phyloP scores from a whole-genome alignment of 2,797 vertebrate species.

The Onychomys arenicola region DNA sequence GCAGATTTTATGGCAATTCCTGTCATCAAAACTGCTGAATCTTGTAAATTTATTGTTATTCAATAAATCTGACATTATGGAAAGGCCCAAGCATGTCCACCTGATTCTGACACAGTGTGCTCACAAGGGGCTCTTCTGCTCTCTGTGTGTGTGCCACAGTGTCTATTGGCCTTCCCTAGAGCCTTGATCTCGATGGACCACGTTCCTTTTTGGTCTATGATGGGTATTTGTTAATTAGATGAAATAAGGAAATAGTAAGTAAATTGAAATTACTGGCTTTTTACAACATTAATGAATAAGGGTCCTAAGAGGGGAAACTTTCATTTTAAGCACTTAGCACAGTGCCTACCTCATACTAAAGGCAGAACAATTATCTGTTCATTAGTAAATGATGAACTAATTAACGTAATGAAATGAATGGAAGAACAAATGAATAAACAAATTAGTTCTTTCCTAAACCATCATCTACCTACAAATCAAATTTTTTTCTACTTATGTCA shows the following conservation, averaged over 20 bases:
- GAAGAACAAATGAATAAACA: not conserved
- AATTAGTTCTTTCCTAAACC: constrained; percentile 10
- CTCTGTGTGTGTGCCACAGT: not conserved
- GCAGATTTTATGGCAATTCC: not conserved
- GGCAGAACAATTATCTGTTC: not conserved
- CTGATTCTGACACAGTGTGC: not conserved
- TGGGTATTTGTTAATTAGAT: not conserved
- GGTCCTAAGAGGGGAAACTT: not conserved
- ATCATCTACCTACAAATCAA: constrained; percentile 15
- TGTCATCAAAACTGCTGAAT: not conserved
- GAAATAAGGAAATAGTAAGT: not conserved
- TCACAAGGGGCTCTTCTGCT: not conserved
- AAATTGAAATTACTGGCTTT: not conserved
- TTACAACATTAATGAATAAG: constrained; percentile 24
- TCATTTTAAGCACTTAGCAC: constrained; percentile 31
- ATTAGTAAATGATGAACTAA: constrained; percentile 21
- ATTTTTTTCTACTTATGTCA: constrained; percentile 23
- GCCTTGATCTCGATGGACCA: not conserved
- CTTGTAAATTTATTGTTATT: not conserved
- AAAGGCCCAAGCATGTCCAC: not conserved
- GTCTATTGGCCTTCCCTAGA: not conserved
- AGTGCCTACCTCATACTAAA: not conserved
- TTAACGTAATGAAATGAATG: not conserved
- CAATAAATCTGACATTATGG: not conserved
- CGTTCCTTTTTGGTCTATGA: not conserved